These are phyloP conservation scores for Cheilosia soror DNA, from an alignment of 2,888 invertebrate genomes.

Conservation along the genomic window DNA sequence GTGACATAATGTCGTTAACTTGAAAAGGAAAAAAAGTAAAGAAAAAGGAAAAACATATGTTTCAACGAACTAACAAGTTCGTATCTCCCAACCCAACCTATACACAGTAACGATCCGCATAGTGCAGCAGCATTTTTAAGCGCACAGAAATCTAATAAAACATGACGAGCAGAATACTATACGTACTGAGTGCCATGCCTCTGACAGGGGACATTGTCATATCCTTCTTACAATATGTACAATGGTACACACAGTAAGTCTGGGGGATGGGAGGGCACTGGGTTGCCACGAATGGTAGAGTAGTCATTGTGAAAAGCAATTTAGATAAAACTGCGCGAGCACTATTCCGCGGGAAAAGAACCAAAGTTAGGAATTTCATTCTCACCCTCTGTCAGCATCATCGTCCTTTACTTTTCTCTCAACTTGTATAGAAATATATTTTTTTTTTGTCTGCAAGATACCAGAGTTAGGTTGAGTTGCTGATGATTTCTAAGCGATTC, in stretches of 20 bases:
- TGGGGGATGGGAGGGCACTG: not conserved
- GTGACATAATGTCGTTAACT: constrained; percentile 56
- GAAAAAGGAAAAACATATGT: constrained; percentile 36
- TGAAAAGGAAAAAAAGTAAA: not conserved
- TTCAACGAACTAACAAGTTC: constrained; percentile 5
- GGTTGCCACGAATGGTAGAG: constrained; percentile 16
- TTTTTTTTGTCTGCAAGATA: constrained; percentile 1
- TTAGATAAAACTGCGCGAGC: constrained; percentile 63
- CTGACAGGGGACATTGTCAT: constrained; percentile 73
- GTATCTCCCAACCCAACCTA: constrained; percentile 3
- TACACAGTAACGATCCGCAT: constrained; percentile 53
- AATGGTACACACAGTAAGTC: not conserved
- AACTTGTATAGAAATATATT: no score
- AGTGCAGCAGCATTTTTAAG: constrained; percentile 61
- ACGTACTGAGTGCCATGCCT: constrained; percentile 65
- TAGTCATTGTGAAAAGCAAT: constrained; percentile 59
- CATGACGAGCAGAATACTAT: constrained; percentile 69
- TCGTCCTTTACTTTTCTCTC: no score
- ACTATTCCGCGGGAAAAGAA: constrained; percentile 40
- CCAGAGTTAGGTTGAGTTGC: constrained; percentile 22
- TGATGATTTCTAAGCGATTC: constrained; percentile 67
- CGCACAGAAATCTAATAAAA: constrained; percentile 69
- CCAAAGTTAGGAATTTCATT: constrained; percentile 21
- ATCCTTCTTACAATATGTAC: constrained; percentile 58
- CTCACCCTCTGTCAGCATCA: not conserved